Conservation (phyloP, 2,113 vertebrate genomes). For the Dunckerocampus dactyliophorus region DNA sequence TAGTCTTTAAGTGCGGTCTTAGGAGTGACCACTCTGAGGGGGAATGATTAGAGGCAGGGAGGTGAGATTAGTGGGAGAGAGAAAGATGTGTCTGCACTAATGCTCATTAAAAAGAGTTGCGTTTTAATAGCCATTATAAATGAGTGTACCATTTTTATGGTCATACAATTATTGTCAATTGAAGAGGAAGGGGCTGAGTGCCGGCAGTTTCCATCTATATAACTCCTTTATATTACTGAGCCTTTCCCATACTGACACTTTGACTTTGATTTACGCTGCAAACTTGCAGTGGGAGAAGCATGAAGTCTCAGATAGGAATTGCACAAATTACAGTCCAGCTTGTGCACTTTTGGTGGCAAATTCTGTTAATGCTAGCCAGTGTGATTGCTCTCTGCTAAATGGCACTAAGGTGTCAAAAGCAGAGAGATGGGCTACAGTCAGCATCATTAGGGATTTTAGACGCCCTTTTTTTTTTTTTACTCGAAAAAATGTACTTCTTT, state of each 20-base stretch:
- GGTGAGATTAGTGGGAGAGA: conserved; percentile 15
- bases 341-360: conserved; percentile 14
- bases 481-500: too few species aligned
- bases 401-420: too few species aligned
- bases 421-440: too few species aligned
- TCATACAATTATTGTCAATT: conserved; percentile 65
- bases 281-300: conserved; percentile 18
- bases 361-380: conserved; percentile 5
- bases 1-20: conserved; percentile 26
- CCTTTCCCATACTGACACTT: conserved; percentile 20
- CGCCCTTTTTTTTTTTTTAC: too few species aligned
- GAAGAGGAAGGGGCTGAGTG: conserved; percentile 50
- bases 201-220: conserved; percentile 45
- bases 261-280: conserved; percentile 43
- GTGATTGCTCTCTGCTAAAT: conserved; percentile 2
- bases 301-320: conserved; percentile 5
- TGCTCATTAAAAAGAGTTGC: conserved; percentile 62
- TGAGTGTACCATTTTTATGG: conserved; percentile 58
- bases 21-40: conserved; percentile 41
- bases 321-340: neutral
- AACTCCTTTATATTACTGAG: conserved; percentile 31
- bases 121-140: conserved; percentile 67
- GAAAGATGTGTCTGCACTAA: conserved; percentile 50
- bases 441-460: too few species aligned
- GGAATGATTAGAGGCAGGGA: conserved; percentile 40